Percentiles rank a stretch among this genome's conserved stretches.
Conservation (phyloP, 2,113 vertebrate genomes). For the Daboia siamensis region DNA sequence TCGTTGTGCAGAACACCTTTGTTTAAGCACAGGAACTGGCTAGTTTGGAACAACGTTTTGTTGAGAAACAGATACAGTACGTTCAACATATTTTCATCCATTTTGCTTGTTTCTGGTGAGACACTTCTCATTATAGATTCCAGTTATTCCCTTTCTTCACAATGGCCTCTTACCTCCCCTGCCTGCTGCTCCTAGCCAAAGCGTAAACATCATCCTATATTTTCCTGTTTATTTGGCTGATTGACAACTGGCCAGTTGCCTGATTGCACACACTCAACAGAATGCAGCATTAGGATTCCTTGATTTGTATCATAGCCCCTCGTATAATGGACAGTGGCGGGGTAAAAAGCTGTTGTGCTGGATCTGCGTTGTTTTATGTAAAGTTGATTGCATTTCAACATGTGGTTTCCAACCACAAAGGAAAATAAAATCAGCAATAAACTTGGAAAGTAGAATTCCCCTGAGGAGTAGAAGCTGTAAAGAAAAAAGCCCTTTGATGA, state of each 20-base stretch:
- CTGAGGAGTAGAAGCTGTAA: background rate
- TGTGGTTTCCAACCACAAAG: background rate
- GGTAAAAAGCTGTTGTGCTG: background rate
- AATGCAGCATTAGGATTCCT: background rate
- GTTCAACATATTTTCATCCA: background rate
- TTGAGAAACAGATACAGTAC: background rate
- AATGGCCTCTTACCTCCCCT: background rate
- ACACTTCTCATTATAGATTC: background rate
- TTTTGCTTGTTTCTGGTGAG: background rate
- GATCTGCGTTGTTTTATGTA: background rate
- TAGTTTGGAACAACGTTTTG: background rate
- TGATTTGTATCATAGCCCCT: background rate
- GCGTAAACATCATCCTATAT: background rate
- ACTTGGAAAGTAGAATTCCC: background rate
- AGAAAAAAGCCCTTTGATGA: background rate
- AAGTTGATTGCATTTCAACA: constrained; percentile 2
- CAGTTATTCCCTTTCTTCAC: background rate
- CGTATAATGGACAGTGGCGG: background rate
- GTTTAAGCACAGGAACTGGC: background rate
- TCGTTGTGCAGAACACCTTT: background rate
- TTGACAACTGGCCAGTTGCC: background rate
- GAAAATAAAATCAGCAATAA: background rate
- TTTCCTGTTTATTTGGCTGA: background rate
- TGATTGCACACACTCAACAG: background rate
- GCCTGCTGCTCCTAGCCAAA: background rate